Evolutionary conservation across 2,888 invertebrate genomes (phyloP).

Genomic region (Eilema sororculum): DNA sequence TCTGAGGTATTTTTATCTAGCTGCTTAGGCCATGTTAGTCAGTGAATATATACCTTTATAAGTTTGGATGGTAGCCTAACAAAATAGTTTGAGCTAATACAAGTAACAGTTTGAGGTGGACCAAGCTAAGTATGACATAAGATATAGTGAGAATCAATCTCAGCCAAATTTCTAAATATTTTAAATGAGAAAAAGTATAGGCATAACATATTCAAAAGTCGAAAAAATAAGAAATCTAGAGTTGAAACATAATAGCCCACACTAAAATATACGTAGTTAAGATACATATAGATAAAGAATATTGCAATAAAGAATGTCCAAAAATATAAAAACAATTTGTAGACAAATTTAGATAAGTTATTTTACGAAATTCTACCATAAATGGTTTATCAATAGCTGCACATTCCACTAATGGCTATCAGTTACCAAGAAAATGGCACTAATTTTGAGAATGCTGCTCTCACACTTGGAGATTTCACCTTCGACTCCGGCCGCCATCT

Average conservation of each 20-base stretch:
- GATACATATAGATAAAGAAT: not conserved
- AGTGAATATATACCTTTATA: no score
- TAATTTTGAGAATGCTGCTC: not conserved
- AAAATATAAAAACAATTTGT: conserved; percentile 1
- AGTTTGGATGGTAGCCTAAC: no score
- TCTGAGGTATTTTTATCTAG: no score
- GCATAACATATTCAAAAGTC: not conserved
- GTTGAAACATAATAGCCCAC: not conserved
- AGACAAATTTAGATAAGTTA: conserved; percentile 1
- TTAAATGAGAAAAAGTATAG: not conserved
- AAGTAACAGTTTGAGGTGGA: no score
- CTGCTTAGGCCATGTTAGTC: no score
- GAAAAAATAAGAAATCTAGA: not conserved
- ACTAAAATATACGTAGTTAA: not conserved
- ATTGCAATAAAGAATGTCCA: not conserved
- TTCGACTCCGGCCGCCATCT: not conserved
- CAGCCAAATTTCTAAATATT: not conserved
- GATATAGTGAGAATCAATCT: no score
- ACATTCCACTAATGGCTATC: not conserved
- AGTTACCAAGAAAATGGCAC: not conserved
- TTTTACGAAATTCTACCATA: not conserved
- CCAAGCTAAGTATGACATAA: no score
- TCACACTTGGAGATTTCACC: not conserved
- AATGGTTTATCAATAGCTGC: not conserved
- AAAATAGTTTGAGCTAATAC: no score